These are phyloP conservation scores for Herminia tarsipennalis DNA, from an alignment of 2,888 invertebrate genomes.

Conservation along the genomic window DNA sequence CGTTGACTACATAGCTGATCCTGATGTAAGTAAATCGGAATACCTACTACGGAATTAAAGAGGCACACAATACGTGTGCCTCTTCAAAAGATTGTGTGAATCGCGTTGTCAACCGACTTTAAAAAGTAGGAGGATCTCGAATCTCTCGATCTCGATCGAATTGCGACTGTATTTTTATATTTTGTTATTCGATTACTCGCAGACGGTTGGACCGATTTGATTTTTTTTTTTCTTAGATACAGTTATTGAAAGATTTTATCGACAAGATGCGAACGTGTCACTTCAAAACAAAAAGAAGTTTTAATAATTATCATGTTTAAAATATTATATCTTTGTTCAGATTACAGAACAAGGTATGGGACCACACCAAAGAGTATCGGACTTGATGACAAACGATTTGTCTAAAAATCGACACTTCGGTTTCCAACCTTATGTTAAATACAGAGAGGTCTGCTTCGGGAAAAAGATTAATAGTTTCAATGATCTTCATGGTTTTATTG, in stretches of 20 bases:
- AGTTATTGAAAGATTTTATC: no score
- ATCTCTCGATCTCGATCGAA: no score
- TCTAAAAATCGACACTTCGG: constrained; percentile 90
- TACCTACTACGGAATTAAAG: not conserved
- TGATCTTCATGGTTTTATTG: constrained; percentile 46
- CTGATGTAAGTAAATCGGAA: constrained; percentile 53
- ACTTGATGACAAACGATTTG: constrained; percentile 57
- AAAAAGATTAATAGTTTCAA: constrained; percentile 85
- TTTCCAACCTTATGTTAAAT: constrained; percentile 94
- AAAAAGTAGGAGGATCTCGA: no score
- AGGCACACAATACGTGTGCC: not conserved
- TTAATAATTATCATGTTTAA: no score
- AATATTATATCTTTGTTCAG: constrained; percentile 40
- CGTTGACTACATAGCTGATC: constrained; percentile 64
- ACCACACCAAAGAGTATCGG: constrained; percentile 51
- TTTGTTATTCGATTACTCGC: not conserved
- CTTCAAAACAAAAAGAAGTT: no score
- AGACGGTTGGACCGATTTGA: not conserved
- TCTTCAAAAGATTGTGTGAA: not conserved
- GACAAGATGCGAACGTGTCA: no score
- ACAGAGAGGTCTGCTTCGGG: constrained; percentile 91
- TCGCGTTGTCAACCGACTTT: not conserved
- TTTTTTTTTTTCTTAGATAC: no score
- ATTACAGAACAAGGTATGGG: constrained; percentile 56
- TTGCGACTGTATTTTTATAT: not conserved